Conservation (phyloP, 2,797 vertebrate genomes). For the Falco columbarius region DNA sequence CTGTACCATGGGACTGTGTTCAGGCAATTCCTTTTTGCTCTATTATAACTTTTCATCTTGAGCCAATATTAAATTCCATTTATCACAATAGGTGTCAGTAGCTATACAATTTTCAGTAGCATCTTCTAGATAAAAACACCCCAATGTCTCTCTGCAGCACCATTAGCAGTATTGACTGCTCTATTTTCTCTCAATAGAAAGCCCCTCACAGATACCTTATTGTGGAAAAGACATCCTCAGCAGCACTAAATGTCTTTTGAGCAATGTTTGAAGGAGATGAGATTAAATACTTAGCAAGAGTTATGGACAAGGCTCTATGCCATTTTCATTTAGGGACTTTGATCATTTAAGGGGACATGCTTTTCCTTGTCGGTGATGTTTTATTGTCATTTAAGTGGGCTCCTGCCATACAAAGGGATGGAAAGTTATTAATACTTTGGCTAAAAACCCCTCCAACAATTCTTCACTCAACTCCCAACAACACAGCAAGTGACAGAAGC, state of each 20-base stretch:
- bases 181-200: constrained; percentile 55
- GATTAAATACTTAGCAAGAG: constrained; percentile 52
- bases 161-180: constrained; percentile 61
- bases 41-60: constrained; percentile 53
- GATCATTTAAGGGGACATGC: not conserved
- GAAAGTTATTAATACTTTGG: constrained; percentile 31
- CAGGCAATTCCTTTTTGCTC: constrained; percentile 54
- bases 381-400: constrained; percentile 42
- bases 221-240: constrained; percentile 37
- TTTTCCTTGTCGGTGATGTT: not conserved
- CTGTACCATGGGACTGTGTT: not conserved
- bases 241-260: not conserved
- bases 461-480: not conserved
- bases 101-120: constrained; percentile 49
- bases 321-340: constrained; percentile 48
- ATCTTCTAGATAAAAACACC: constrained; percentile 49
- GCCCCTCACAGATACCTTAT: not conserved
- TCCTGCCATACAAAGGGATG: not conserved
- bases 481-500: not conserved
- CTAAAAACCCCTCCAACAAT: not conserved
- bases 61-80: constrained; percentile 59
- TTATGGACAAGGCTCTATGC: constrained; percentile 8
- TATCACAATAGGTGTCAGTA: constrained; percentile 64
- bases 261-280: constrained; percentile 22
- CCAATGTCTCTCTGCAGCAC: constrained; percentile 44